Evolutionary conservation across 2,888 invertebrate species (phyloP).

Genomic region (Leucozona laternaria): DNA sequence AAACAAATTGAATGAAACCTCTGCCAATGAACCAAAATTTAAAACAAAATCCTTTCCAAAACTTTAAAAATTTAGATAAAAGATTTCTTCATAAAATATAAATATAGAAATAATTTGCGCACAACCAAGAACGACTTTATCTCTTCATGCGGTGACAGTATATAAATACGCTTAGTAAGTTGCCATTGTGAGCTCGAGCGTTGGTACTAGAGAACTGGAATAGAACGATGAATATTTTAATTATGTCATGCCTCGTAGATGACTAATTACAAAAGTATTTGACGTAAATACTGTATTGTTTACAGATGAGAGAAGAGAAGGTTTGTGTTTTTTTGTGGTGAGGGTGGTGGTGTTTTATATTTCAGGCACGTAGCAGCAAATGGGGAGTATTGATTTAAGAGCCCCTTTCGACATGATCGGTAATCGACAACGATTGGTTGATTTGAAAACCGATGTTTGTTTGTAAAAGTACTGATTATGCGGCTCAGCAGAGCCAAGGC

Average conservation of each 20-base stretch:
- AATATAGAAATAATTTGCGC: conserved; percentile 59
- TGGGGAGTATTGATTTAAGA: background rate
- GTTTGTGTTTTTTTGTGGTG: conserved; percentile 11
- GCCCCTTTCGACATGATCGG: background rate
- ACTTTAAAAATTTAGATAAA: conserved; percentile 12
- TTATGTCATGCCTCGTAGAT: conserved; percentile 68
- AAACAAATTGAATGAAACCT: conserved; percentile 1
- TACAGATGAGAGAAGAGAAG: conserved; percentile 53
- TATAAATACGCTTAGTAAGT: conserved; percentile 49
- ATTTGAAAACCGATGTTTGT: no score
- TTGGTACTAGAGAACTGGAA: conserved; percentile 36
- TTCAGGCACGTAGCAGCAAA: background rate
- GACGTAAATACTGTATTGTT: conserved; percentile 45
- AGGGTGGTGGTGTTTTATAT: conserved; percentile 5
- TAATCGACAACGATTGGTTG: no score
- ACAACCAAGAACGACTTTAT: conserved; percentile 55
- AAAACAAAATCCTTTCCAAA: conserved; percentile 6
- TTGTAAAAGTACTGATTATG: no score
- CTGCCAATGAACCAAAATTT: background rate
- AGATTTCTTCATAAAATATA: conserved; percentile 48
- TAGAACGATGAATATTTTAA: conserved; percentile 63
- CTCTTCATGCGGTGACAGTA: conserved; percentile 17
- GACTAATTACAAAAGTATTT: conserved; percentile 71
- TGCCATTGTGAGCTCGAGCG: conserved; percentile 48
- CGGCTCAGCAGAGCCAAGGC: no score